Conservation (phyloP, 2,113 vertebrate genomes). For the Irena cyanogastra region DNA sequence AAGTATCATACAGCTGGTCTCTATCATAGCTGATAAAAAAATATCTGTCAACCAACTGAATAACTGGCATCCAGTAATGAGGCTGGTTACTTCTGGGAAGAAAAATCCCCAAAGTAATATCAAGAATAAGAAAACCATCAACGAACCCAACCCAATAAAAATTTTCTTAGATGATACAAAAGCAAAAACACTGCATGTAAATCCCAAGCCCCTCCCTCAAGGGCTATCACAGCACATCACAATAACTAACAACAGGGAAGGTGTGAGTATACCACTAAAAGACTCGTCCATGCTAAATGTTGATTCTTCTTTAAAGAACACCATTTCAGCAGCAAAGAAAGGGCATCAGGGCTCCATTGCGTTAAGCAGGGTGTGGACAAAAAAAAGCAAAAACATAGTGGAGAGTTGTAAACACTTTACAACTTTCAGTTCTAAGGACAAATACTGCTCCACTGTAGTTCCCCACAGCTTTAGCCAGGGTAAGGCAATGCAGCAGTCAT, state of each 20-base stretch:
- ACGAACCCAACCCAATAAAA: background rate
- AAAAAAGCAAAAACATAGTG: background rate
- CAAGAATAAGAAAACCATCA: background rate
- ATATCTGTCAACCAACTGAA: background rate
- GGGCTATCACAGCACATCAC: background rate
- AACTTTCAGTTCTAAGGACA: background rate
- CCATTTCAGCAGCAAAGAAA: background rate
- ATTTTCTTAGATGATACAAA: background rate
- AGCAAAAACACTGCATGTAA: background rate
- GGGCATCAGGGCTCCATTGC: background rate
- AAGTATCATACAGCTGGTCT: background rate
- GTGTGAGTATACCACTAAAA: background rate
- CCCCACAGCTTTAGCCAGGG: background rate
- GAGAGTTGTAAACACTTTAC: background rate
- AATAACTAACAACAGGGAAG: background rate
- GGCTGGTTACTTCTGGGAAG: background rate
- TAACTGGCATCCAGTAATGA: background rate
- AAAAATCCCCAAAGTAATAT: background rate
- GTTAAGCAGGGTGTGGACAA: background rate
- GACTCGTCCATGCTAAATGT: background rate
- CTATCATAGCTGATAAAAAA: background rate
- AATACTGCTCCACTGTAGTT: background rate
- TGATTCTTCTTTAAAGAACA: background rate
- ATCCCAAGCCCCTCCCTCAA: background rate
- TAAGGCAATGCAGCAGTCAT: background rate